These are phyloP conservation scores for Ceratina australensis DNA, from an alignment of 1,140 invertebrate species.

Conservation along the genomic window DNA sequence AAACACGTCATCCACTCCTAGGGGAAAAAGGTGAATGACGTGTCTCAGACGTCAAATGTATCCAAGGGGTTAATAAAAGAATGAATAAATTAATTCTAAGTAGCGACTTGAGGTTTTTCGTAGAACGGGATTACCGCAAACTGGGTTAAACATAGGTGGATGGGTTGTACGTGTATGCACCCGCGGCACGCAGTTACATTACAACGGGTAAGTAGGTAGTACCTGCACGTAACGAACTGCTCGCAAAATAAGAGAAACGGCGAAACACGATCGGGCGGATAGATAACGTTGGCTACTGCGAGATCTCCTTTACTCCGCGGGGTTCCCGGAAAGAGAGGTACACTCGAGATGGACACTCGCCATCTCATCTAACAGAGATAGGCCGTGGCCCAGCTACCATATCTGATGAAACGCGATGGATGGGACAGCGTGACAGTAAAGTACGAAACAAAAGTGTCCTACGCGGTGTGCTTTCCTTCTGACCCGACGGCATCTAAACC, in stretches of 20 bases:
- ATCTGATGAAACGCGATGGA: slow-evolving; percentile 71
- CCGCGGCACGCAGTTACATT: slow-evolving; percentile 25
- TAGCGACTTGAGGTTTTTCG: not conserved
- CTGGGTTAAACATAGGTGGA: not conserved
- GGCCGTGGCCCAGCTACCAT: slow-evolving; percentile 60
- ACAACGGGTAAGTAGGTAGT: slow-evolving; percentile 38
- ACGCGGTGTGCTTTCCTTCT: slow-evolving; percentile 33
- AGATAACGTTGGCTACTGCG: slow-evolving; percentile 69
- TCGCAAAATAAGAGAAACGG: slow-evolving; percentile 63
- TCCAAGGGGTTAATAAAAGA: no score
- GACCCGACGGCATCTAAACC: slow-evolving; percentile 12
- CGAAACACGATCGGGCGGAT: slow-evolving; percentile 65
- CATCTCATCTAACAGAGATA: slow-evolving; percentile 68
- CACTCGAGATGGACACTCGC: slow-evolving; percentile 64
- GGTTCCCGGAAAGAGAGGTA: slow-evolving; percentile 68
- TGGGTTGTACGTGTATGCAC: not conserved
- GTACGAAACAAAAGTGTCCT: slow-evolving; percentile 65
- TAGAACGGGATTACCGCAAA: not conserved
- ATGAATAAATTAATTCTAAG: not conserved
- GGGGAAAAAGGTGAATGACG: no score
- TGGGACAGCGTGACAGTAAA: slow-evolving; percentile 58
- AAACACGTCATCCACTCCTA: no score
- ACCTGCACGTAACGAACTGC: slow-evolving; percentile 54
- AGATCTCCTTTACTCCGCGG: slow-evolving; percentile 59
- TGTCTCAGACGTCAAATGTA: no score